Evolutionary conservation across 2,888 invertebrate species (phyloP), one percentile per base, ranked within the genome.

Genomic region (Xanthorhoe spadicearia): DNA sequence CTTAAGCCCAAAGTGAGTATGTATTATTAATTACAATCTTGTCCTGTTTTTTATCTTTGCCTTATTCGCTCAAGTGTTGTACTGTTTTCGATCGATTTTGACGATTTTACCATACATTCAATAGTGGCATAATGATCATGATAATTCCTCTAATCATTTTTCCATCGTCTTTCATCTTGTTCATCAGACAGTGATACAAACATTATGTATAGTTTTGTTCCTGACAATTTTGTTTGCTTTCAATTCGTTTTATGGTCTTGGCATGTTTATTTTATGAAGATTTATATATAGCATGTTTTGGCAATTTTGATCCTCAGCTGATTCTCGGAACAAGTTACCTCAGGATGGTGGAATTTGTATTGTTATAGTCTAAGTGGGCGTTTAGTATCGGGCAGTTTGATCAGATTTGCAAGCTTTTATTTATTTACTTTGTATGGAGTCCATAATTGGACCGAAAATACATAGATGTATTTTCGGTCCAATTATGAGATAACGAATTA

Each of bases 41-140:
- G 70, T 71, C 71, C 73, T 73, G 71, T 66, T 71, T n/a, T 35
- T 38, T 38, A 9, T 19, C 18, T 18, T 58, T 43, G 71, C 66
- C 73, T 54, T 58, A 69, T n/a, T n/a, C n/a, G n/a, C n/a, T n/a
- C n/a, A n/a, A n/a, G n/a, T n/a, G n/a, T n/a, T n/a, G n/a, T n/a
- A n/a, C n/a, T n/a, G n/a, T n/a, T n/a, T n/a, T n/a, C n/a, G n/a
- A n/a, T n/a, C n/a, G n/a, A n/a, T n/a, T n/a, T n/a, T n/a, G n/a
- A n/a, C n/a, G n/a, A n/a, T n/a, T n/a, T n/a, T n/a, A n/a, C n/a
- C n/a, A n/a, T n/a, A n/a, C n/a, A n/a, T n/a, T n/a, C n/a, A n/a
- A n/a, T n/a, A n/a, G n/a, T n/a, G n/a, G n/a, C n/a, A n/a, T n/a
- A n/a, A n/a, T n/a, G n/a, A n/a, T n/a, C n/a, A n/a, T n/a, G n/a